Conservation (phyloP, 2,888 invertebrate genomes). For the Macrosoma leucophasiata region DNA sequence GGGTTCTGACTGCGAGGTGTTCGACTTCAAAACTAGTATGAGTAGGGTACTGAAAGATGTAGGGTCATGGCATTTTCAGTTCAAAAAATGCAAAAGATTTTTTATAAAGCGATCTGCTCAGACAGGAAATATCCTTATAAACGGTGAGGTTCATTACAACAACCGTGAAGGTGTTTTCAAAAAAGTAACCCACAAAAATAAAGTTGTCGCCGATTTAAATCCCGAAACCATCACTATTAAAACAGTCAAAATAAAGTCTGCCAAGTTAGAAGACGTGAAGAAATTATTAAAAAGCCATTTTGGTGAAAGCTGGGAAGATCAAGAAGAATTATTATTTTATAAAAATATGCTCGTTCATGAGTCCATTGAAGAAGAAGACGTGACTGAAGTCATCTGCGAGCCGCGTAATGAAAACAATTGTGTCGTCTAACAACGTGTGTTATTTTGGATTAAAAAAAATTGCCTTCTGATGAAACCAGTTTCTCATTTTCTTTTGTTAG, state of each 20-base stretch:
- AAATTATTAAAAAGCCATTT: slow-evolving; percentile 13
- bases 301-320: slow-evolving; percentile 13
- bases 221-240: slow-evolving; percentile 10
- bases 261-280: slow-evolving; percentile 16
- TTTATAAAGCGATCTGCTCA: slow-evolving; percentile 14
- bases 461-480: no score
- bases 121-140: slow-evolving; percentile 14
- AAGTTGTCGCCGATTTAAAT: slow-evolving; percentile 4
- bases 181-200: slow-evolving; percentile 9
- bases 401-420: no score
- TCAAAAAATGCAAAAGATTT: slow-evolving; percentile 13
- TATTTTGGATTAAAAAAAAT: no score
- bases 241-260: slow-evolving; percentile 9
- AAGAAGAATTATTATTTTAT: slow-evolving; percentile 12
- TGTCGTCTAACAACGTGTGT: no score
- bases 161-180: slow-evolving; percentile 10
- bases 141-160: slow-evolving; percentile 11
- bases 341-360: slow-evolving; percentile 1
- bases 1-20: slow-evolving; percentile 17
- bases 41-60: slow-evolving; percentile 20
- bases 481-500: no score
- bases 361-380: no score
- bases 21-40: slow-evolving; percentile 23
- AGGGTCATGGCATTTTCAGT: slow-evolving; percentile 17
- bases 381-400: no score